Percentiles rank a stretch among this genome's conserved stretches.
These are phyloP conservation scores for Timema cristinae DNA, from an alignment of 2,888 invertebrate genomes.

Conservation along the genomic window DNA sequence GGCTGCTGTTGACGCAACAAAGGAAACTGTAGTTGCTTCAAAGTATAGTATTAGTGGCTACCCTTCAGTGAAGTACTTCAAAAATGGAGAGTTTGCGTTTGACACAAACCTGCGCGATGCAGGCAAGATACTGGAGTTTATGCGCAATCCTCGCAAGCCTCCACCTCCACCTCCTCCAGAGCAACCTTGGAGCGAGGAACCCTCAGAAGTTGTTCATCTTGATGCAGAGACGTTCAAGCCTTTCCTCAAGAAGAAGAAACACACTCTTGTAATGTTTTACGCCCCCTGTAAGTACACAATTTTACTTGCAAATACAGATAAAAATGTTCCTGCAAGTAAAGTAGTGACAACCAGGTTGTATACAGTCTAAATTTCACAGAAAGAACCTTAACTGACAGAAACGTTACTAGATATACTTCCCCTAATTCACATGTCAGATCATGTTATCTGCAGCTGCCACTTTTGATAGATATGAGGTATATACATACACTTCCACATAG, in stretches of 20 bases:
- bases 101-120: constrained; percentile 71
- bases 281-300: constrained; percentile 73
- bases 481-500: no score
- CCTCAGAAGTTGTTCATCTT: constrained; percentile 72
- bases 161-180: constrained; percentile 81
- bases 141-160: constrained; percentile 79
- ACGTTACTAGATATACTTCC: no score
- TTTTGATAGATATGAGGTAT: no score
- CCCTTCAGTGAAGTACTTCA: constrained; percentile 75
- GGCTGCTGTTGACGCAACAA: constrained; percentile 83
- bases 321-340: constrained; percentile 6
- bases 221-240: constrained; percentile 66
- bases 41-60: constrained; percentile 72
- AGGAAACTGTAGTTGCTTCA: constrained; percentile 63
- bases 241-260: constrained; percentile 77
- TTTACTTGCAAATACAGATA: constrained; percentile 6
- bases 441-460: no score
- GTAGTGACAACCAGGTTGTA: no score
- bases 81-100: constrained; percentile 70
- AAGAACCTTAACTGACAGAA: no score
- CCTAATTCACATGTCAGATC: no score
- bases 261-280: constrained; percentile 86
- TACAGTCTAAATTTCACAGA: no score
- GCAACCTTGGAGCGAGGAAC: constrained; percentile 72
- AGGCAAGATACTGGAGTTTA: constrained; percentile 74